phyloP scores from a whole-genome alignment of 2,113 vertebrate genomes.

The Nymphicus hollandicus region DNA sequence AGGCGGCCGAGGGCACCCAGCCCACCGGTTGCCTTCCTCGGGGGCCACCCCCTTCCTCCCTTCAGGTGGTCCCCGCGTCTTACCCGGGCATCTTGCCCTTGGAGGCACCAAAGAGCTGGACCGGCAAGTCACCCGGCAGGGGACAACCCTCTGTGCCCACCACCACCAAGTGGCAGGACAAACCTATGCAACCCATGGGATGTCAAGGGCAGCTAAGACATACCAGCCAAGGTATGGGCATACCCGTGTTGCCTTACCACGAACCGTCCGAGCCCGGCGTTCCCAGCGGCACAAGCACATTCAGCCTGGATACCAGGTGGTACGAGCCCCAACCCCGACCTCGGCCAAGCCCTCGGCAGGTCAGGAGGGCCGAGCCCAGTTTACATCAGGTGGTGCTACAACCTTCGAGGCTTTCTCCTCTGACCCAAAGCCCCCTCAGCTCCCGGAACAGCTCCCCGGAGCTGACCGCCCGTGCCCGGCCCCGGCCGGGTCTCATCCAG shows the following conservation, averaged over 20 bases:
- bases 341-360: slow-evolving; percentile 93
- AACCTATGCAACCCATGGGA: slow-evolving; percentile 95
- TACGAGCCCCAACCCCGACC: slow-evolving; percentile 91
- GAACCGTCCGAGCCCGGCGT: slow-evolving; percentile 86
- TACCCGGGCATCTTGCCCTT: slow-evolving; percentile 93
- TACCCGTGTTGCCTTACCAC: slow-evolving; percentile 99
- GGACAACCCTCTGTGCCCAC: slow-evolving; percentile 74
- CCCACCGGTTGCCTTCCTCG: slow-evolving; percentile 76
- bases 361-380: slow-evolving; percentile 90
- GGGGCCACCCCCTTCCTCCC: slow-evolving; percentile 82
- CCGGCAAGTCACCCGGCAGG: slow-evolving; percentile 87
- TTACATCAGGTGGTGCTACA: slow-evolving; percentile 98
- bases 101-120: slow-evolving; percentile 91
- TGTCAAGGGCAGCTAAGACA: slow-evolving; percentile 98
- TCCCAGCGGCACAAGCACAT: slow-evolving; percentile 91
- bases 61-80: slow-evolving; percentile 88
- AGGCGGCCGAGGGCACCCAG: slow-evolving; percentile 84
- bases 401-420: slow-evolving; percentile 95
- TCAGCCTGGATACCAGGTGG: slow-evolving; percentile 96
- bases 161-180: slow-evolving; percentile 87
- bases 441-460: slow-evolving; percentile 94
- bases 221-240: slow-evolving; percentile 98
- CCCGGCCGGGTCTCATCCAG: slow-evolving; percentile 89
- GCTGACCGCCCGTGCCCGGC: slow-evolving; percentile 90
- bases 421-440: slow-evolving; percentile 96